Percentiles rank a stretch among this genome's conserved stretches.
Conservation (phyloP, 2,797 vertebrate species). For the Tokudaia muenninki region DNA sequence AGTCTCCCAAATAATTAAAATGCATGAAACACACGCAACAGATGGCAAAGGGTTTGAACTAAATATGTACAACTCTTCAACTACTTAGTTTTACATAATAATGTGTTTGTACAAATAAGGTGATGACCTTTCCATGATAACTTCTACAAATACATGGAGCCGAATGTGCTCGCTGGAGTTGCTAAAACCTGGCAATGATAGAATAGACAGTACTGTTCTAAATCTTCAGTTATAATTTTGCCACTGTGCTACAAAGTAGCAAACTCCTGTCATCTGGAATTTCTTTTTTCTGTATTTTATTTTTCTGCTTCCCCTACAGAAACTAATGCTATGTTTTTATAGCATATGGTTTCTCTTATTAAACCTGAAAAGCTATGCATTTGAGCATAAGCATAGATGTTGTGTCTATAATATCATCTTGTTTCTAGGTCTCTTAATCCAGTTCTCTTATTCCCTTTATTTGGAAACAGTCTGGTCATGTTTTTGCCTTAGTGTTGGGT, state of each 20-base stretch:
- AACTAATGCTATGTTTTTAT: constrained; percentile 12
- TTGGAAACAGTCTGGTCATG: not conserved
- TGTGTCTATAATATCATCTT: not conserved
- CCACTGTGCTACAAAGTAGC: constrained; percentile 50
- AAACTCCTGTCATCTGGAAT: not conserved
- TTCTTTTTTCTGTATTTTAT: constrained; percentile 59
- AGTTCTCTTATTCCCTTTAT: constrained; percentile 31
- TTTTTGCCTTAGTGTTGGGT: constrained; percentile 26
- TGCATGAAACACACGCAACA: constrained; percentile 83
- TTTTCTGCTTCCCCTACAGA: constrained; percentile 38
- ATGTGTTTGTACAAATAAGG: constrained; percentile 72
- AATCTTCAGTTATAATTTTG: constrained; percentile 58
- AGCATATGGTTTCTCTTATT: not conserved
- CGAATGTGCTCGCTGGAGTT: constrained; percentile 57
- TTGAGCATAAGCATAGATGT: constrained; percentile 23
- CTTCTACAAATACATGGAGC: constrained; percentile 63
- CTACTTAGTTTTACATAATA: constrained; percentile 81
- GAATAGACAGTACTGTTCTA: constrained; percentile 9
- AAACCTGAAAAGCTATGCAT: not conserved
- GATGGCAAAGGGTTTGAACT: constrained; percentile 86
- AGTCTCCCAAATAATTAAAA: constrained; percentile 85
- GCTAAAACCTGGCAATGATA: constrained; percentile 65
- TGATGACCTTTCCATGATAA: constrained; percentile 77
- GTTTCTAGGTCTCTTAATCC: constrained; percentile 5
- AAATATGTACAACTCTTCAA: constrained; percentile 85